phyloP scores from a whole-genome alignment of 30 jellyfish, hydroid and myxozoan genomes.

The Cassiopea andromeda region DNA sequence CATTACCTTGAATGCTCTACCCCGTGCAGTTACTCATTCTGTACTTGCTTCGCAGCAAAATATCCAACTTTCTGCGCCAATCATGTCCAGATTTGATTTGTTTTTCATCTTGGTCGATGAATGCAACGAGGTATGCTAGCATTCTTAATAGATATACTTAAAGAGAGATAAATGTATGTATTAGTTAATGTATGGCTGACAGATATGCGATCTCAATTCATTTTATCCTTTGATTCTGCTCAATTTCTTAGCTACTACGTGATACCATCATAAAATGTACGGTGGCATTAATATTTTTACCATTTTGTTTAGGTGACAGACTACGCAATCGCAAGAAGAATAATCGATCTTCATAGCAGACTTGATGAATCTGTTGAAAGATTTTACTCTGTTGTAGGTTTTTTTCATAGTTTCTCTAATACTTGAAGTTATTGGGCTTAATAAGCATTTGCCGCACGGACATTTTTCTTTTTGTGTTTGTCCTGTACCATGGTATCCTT shows the following conservation, averaged over 20 bases:
- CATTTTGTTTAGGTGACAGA: constrained; percentile 78
- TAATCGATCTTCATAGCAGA: constrained; percentile 94
- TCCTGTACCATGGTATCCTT: no score
- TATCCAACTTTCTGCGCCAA: constrained; percentile 96
- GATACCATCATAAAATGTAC: no score
- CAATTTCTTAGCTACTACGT: no score
- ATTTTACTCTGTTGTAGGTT: constrained; percentile 81
- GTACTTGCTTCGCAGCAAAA: constrained; percentile 62
- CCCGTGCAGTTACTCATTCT: not conserved
- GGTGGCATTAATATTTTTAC: no score
- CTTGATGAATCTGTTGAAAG: constrained; percentile 89
- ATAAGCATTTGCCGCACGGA: no score
- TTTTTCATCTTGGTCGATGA: constrained; percentile 98
- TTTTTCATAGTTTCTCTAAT: not conserved
- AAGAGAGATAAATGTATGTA: not conserved
- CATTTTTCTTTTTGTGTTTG: no score
- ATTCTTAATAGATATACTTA: not conserved
- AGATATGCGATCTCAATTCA: no score
- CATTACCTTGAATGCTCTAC: not conserved
- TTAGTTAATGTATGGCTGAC: no score
- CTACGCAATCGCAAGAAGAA: constrained; percentile 94
- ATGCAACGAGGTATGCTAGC: constrained; percentile 90
- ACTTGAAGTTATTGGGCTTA: no score
- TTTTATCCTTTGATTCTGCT: no score
- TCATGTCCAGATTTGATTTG: constrained; percentile 99